Evolutionary conservation across 2,113 vertebrate species (phyloP).

Genomic region (Varanus komodoensis): DNA sequence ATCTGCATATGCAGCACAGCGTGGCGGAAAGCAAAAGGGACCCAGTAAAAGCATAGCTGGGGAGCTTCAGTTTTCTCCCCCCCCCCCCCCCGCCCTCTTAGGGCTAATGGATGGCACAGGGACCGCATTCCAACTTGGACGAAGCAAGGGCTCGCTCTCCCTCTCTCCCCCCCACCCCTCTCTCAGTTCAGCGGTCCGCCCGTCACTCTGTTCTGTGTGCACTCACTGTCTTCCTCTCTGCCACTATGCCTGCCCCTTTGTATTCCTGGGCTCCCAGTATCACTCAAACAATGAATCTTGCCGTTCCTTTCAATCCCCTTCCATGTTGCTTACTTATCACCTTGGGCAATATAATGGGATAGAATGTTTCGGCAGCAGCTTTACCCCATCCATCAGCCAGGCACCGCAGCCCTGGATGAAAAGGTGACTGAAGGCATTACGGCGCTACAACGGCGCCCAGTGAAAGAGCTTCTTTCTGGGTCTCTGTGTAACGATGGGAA

Average conservation of each 20-base stretch:
- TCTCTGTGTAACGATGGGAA: not conserved
- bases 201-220: slow-evolving; percentile 5
- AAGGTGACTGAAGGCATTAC: not conserved
- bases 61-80: not conserved
- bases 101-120: not conserved
- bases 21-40: not conserved
- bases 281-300: not conserved
- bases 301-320: not conserved
- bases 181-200: not conserved
- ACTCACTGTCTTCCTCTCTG: not conserved
- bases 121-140: slow-evolving; percentile 8
- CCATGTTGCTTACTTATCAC: not conserved
- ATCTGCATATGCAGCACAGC: slow-evolving; percentile 5
- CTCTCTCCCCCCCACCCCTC: not conserved
- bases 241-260: not conserved
- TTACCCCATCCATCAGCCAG: not conserved
- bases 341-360: slow-evolving; percentile 2
- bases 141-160: not conserved
- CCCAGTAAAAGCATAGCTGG: not conserved
- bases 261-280: not conserved
- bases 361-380: not conserved
- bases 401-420: not conserved
- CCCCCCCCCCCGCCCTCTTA: not conserved
- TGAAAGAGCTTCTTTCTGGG: not conserved
- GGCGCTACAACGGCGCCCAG: not conserved